Evolutionary conservation across 2,888 invertebrate species (phyloP).

Genomic region (Lamellibrachia satsuma): DNA sequence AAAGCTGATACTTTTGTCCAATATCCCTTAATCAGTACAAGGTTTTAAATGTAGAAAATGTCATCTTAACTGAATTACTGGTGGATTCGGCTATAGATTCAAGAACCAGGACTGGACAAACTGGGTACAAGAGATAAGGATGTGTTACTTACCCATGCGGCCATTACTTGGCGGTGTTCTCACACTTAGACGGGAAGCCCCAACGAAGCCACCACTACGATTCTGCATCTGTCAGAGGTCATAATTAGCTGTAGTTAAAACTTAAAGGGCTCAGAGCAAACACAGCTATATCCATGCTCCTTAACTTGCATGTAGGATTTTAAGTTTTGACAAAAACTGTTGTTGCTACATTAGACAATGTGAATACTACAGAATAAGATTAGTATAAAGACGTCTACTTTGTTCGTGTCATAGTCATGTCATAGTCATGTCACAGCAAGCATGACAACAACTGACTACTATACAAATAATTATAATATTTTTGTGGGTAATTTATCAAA

Average conservation of each 20-base stretch:
- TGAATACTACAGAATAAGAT: background rate
- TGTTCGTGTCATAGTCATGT: too few species aligned
- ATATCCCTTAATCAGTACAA: too few species aligned
- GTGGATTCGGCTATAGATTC: too few species aligned
- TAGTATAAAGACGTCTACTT: background rate
- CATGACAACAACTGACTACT: too few species aligned
- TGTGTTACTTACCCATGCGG: background rate
- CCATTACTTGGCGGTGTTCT: background rate
- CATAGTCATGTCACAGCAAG: too few species aligned
- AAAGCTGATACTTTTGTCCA: too few species aligned
- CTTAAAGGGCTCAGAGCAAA: background rate
- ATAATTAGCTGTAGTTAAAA: background rate
- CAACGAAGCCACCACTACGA: constrained; percentile 2
- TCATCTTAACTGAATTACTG: too few species aligned
- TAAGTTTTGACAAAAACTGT: background rate
- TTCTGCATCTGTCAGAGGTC: background rate
- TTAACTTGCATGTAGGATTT: background rate
- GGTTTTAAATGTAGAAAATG: too few species aligned
- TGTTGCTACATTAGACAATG: background rate
- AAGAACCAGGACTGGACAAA: too few species aligned
- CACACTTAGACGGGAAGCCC: background rate
- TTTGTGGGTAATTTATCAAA: too few species aligned
- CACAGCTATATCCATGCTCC: background rate
- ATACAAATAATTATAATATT: too few species aligned
- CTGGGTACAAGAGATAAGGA: background rate